Conservation (phyloP, 2,888 invertebrate genomes). For the Cheilosia soror region DNA sequence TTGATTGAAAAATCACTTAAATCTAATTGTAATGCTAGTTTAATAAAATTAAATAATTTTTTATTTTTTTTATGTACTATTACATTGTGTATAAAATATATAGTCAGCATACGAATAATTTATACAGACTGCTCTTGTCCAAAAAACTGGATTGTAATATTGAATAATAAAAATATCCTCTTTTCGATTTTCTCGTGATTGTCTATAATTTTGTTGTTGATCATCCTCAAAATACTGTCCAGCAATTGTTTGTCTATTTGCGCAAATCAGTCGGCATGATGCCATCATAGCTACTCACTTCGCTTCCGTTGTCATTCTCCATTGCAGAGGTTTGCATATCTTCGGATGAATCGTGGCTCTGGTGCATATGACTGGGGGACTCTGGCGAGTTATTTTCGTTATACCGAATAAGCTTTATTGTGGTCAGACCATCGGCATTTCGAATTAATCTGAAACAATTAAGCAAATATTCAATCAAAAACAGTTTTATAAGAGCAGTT, state of each 20-base stretch:
- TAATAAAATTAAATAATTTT: constrained; percentile 58
- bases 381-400: constrained; percentile 78
- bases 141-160: constrained; percentile 72
- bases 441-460: constrained; percentile 81
- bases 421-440: constrained; percentile 83
- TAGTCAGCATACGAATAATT: constrained; percentile 59
- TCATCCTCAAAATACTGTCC: constrained; percentile 48
- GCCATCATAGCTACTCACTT: constrained; percentile 75
- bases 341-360: constrained; percentile 62
- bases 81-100: constrained; percentile 68
- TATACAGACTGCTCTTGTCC: constrained; percentile 64
- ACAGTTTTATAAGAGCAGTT: not conserved
- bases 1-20: constrained; percentile 67
- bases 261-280: constrained; percentile 77
- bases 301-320: constrained; percentile 77
- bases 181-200: constrained; percentile 47
- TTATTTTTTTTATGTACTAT: constrained; percentile 23
- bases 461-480: constrained; percentile 16
- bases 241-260: constrained; percentile 76
- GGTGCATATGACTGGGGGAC: constrained; percentile 72
- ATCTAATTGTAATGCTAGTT: constrained; percentile 35
- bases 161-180: constrained; percentile 61
- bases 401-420: constrained; percentile 83
- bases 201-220: constrained; percentile 51
- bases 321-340: constrained; percentile 72